These are phyloP conservation scores for Nemurella pictetii DNA, from an alignment of 2,888 invertebrate species.

Conservation along the genomic window DNA sequence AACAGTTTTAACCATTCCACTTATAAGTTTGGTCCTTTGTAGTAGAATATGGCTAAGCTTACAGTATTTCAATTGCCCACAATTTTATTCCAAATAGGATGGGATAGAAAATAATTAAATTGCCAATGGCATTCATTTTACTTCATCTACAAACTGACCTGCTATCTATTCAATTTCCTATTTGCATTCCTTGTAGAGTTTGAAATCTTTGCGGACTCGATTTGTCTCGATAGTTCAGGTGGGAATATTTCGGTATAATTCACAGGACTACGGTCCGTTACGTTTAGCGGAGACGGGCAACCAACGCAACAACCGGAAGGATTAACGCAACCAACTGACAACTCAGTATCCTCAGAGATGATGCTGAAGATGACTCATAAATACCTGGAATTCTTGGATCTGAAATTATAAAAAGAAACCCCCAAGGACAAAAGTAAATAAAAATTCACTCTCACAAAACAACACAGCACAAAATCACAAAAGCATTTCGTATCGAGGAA, in stretches of 20 bases:
- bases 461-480: background rate
- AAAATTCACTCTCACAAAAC: constrained; percentile 10
- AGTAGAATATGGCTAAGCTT: background rate
- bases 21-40: background rate
- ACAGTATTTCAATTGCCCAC: background rate
- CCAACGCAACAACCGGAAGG: background rate
- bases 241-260: constrained; percentile 17
- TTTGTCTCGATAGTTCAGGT: background rate
- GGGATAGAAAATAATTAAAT: background rate
- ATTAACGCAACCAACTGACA: background rate
- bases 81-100: background rate
- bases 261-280: background rate
- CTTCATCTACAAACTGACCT: background rate
- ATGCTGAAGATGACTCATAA: constrained; percentile 25
- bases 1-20: background rate
- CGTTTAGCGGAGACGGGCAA: constrained; percentile 7
- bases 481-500: background rate
- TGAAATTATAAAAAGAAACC: constrained; percentile 14
- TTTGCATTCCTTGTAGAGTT: background rate
- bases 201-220: background rate
- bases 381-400: constrained; percentile 28
- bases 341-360: constrained; percentile 6
- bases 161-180: background rate
- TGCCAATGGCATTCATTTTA: background rate
- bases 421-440: constrained; percentile 5